Base-by-base conservation (phyloP, 2,797 vertebrate species). In the Halcyon leucocephala region DNA sequence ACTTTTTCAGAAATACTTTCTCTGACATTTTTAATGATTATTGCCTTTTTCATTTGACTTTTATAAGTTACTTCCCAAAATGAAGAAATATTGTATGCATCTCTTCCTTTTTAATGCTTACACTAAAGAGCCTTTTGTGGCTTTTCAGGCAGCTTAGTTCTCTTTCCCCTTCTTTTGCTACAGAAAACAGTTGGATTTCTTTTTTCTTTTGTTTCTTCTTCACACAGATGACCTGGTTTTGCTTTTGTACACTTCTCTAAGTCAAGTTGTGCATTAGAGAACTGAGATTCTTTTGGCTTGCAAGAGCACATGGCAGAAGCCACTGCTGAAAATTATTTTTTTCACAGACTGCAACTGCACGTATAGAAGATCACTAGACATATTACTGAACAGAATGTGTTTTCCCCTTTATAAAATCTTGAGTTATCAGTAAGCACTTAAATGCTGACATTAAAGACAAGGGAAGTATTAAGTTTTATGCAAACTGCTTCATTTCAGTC, bases 121-220 rank as follows among this genome's bases (percentile, higher is more conserved):
- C 41, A 46, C 61, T 82, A 83, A 42, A 46, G 9, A 35, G 10
- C 11, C 15, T 87, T 85, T 71, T 71, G 61, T 62, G 62, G 29
- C 21, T 89, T 76, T 67, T 33, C 33, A 54, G 25, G 6, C 21
- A 86, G 10, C 35, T 87, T 39, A 91, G 28, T 90, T 90, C 41
- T 90, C 37, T 26, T 93, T 96, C 77, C 13, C 9, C 25, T 78
- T 82, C 62, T 89, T 77, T 72, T 91, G 82, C 51, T 60, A 77
- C 89, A 82, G 51, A 66, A 93, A 92, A 89, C 89, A 80, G 28
- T 41, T 90, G 46, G 19, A 49, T n/a, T 82, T 84, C 91, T 93
- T 77, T 69, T 35, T 55, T 41, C 16, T 70, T 82, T 70, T 57
- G 16, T 33, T 88, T 31, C 58, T 81, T 64, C 44, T 90, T 89